Evolutionary conservation across 2,797 vertebrate genomes (phyloP).

Genomic region (Propithecus deckenii): DNA sequence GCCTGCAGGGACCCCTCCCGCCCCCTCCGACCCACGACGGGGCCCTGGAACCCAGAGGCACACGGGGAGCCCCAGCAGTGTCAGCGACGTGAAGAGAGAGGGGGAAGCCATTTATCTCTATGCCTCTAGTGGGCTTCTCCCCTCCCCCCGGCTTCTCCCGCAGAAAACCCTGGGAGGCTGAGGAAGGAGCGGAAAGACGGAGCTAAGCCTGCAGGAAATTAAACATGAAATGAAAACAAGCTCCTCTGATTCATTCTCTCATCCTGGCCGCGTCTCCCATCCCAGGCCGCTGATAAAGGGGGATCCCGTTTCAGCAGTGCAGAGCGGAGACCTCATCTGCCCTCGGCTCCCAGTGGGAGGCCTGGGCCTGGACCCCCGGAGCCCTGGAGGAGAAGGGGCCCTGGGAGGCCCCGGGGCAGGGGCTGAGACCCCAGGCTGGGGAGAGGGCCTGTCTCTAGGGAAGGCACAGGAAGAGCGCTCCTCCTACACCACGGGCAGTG

Average conservation of each 20-base stretch:
- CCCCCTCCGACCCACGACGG: fast-evolving
- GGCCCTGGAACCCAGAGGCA: slow-evolving; percentile 67
- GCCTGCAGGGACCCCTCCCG: not conserved
- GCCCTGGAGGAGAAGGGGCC: not conserved
- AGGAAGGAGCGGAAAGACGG: slow-evolving; percentile 89
- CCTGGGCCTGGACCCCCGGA: slow-evolving; percentile 59
- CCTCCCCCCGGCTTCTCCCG: not conserved
- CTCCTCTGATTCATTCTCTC: slow-evolving; percentile 89
- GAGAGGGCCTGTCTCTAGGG: not conserved
- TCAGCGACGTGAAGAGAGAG: not conserved
- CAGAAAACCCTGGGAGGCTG: slow-evolving; percentile 86
- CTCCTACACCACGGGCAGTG: fast-evolving
- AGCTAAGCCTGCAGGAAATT: slow-evolving; percentile 97
- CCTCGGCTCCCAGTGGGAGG: slow-evolving; percentile 66
- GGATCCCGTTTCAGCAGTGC: slow-evolving; percentile 84
- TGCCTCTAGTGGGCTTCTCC: slow-evolving; percentile 69
- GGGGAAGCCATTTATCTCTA: slow-evolving; percentile 79
- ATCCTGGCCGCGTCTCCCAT: slow-evolving; percentile 90
- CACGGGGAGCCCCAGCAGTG: slow-evolving; percentile 40
- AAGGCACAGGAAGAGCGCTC: not conserved
- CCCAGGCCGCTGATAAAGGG: slow-evolving; percentile 87
- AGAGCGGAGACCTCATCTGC: slow-evolving; percentile 79
- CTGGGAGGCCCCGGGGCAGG: not conserved
- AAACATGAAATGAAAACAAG: slow-evolving; percentile 99
- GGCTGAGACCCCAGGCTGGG: not conserved